phyloP scores from a whole-genome alignment of 2,888 invertebrate genomes.

The Parnassius smintheus region DNA sequence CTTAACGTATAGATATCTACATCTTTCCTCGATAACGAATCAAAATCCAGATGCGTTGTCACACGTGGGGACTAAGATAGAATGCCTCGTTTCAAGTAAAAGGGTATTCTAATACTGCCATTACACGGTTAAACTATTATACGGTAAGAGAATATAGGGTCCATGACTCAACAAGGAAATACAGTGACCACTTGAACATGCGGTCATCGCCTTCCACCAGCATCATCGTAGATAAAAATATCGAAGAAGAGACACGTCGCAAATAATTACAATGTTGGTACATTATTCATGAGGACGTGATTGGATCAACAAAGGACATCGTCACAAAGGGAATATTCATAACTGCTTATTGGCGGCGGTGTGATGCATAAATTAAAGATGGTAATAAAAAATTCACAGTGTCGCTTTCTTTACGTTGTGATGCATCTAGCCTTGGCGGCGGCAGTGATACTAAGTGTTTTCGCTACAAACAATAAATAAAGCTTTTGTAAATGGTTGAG shows the following conservation, averaged over 20 bases:
- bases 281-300: conserved; percentile 23
- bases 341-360: conserved; percentile 6
- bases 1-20: too few species aligned
- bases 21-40: too few species aligned
- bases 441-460: background rate
- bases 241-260: background rate
- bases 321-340: conserved; percentile 26
- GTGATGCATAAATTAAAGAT: conserved; percentile 22
- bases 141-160: too few species aligned
- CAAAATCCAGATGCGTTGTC: too few species aligned
- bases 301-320: conserved; percentile 18
- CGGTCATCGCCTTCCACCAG: too few species aligned
- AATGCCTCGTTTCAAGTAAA: too few species aligned
- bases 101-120: too few species aligned
- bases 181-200: too few species aligned
- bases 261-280: conserved; percentile 17
- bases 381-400: conserved; percentile 17
- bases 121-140: too few species aligned
- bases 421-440: conserved; percentile 16
- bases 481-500: background rate
- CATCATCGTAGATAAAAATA: background rate
- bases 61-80: too few species aligned
- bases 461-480: conserved; percentile 17
- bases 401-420: conserved; percentile 16
- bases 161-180: too few species aligned